phyloP scores from a whole-genome alignment of 2,113 vertebrate species.

The Deroptyus accipitrinus region DNA sequence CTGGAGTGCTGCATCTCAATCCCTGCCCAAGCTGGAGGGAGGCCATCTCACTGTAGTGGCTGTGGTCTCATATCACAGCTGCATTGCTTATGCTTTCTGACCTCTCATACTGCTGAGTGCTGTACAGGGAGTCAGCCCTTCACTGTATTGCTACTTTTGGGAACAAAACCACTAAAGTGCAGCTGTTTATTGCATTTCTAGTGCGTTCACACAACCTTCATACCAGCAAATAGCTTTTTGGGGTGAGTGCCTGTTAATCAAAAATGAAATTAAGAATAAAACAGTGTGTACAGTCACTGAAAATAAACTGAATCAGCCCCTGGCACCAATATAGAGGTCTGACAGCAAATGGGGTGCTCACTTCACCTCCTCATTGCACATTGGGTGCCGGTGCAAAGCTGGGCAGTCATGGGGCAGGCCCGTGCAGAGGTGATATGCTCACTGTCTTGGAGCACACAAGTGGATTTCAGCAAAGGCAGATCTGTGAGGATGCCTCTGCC shows the following conservation, averaged over 20 bases:
- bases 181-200: not conserved
- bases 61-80: not conserved
- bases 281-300: not conserved
- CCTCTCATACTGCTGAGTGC: not conserved
- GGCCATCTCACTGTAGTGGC: not conserved
- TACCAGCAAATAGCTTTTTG: not conserved
- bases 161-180: not conserved
- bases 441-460: accelerated
- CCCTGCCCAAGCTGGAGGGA: not conserved
- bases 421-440: accelerated
- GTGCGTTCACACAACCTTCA: not conserved
- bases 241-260: not conserved
- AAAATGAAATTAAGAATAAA: not conserved
- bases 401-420: not conserved
- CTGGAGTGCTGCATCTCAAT: not conserved
- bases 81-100: not conserved
- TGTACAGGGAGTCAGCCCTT: not conserved
- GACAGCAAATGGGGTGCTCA: not conserved
- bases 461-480: not conserved
- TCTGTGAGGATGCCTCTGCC: not conserved
- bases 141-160: not conserved
- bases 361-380: accelerated
- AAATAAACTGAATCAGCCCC: not conserved
- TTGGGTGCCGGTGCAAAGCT: not conserved
- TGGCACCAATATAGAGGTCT: not conserved